Base-by-base conservation (phyloP, 2,113 vertebrate genomes). In the Jaculus jaculus region DNA sequence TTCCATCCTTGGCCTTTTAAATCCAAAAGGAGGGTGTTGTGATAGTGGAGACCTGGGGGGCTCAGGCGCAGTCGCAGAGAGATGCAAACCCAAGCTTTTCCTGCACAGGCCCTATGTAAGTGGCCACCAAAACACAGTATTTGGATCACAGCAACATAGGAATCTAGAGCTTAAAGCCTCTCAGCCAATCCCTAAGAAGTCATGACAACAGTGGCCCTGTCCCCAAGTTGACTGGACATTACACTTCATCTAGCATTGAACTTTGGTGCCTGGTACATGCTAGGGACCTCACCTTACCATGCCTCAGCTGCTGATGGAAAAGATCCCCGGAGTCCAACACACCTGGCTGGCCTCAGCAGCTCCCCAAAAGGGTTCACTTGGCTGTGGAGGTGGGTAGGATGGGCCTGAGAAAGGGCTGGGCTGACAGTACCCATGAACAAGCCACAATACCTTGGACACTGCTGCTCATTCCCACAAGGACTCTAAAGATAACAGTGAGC, bases 121-220 rank as follows among this genome's bases (percentile, higher is more conserved):
- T 6, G 28, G 47, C 39, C 3, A 0, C 51, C 2, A 23, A 0
- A 17, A 17, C 1, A 12, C 24, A 32, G 26, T 2, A n/a, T 1
- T 0, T 30, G 28, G 9, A 75, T 58, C 24, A 7, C 0, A 0
- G 37, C 26, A 34, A 10, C 30, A 21, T 34, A 47, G 77, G 8
- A 37, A n/a, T 17, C 42, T 7, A 13, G 92, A 8, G 23, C 30
- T 32, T 79, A 54, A 60, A 24, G 47, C 11, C 8, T 34, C 69
- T 54, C 12, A 61, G 54, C 66, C 87, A 13, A 17, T 32, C 51
- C 72, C 61, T 26, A 10, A 60, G 37, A 32, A 21, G 63, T 39
- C 77, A n/a, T 21, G 32, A 7, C 32, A 16, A 24, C n/a, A 16
- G 58, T n/a, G 82, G 34, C 13, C 12, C 3, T 6, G 6, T 79